phyloP scores from a whole-genome alignment of 2,888 invertebrate species.

The Heliconius cydno region DNA sequence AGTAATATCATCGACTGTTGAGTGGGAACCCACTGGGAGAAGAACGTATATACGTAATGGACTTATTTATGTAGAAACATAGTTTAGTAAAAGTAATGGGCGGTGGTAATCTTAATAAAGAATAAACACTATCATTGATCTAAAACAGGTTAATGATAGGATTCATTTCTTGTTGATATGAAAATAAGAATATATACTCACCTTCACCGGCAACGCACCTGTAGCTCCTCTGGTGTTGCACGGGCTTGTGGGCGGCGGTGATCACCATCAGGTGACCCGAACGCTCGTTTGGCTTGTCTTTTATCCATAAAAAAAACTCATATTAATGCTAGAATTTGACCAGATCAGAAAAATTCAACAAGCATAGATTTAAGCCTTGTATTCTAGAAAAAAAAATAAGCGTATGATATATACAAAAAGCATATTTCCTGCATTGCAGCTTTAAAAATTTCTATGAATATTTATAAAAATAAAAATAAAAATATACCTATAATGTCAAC shows the following conservation, averaged over 20 bases:
- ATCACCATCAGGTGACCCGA: too few relatives aligned
- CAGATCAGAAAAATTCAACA: not conserved
- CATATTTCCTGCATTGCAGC: not conserved
- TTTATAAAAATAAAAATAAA: conserved; percentile 25
- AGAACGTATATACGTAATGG: conserved; percentile 34
- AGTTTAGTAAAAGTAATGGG: too few relatives aligned
- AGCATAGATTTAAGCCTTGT: not conserved
- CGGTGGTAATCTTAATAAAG: too few relatives aligned
- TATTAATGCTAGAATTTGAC: not conserved
- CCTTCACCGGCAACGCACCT: too few relatives aligned
- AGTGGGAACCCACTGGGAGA: not conserved
- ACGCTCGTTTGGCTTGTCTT: too few relatives aligned
- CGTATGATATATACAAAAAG: not conserved
- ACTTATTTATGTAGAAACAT: not conserved
- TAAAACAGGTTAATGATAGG: not conserved
- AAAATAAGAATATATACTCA: not conserved
- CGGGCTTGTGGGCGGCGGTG: too few relatives aligned
- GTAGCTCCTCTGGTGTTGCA: too few relatives aligned
- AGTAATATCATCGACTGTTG: not conserved
- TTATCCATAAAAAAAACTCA: too few relatives aligned
- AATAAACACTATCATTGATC: too few relatives aligned
- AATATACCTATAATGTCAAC: not conserved
- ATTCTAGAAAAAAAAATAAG: too few relatives aligned
- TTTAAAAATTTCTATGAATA: not conserved
- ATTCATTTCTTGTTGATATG: not conserved